Base-by-base conservation (phyloP, 92 coral and sea anemone genomes). In the Pocillopora meandrina region DNA sequence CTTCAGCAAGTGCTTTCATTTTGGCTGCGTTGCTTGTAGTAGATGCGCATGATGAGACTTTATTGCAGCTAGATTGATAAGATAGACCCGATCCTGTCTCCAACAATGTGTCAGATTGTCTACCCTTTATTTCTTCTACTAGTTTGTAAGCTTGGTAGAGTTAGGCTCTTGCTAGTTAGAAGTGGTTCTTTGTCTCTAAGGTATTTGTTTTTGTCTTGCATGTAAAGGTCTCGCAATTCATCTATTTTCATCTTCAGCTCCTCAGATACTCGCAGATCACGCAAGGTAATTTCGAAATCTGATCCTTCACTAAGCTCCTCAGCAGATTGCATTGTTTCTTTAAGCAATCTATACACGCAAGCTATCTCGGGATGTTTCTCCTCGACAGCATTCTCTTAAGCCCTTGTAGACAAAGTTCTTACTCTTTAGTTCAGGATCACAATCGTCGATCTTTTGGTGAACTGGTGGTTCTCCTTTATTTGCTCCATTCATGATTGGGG, bases 1-100 rank as follows among this genome's bases (percentile, higher is more conserved):
- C 93, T 23, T 87, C 86, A 3, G 91, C 91, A 2, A 87, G 73
- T 26, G 93, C 93, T 15, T 12, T 61, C 12, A 78, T 55, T 42
- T 61, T 86, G 26, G 83, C 81, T 5, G 69, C 35, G 79, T 65
- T 78, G 83, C 74, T 66, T 11, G 62, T 56, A 6, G 83, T 64
- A 65, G 73, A 64, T 15, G 83, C 7, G 47, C 1, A 13, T 77
- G 59, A 34, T 56, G 19, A 26, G 90, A 35, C 61, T 76, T 17
- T 52, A 23, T 18, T 61, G 64, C 31, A 52, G 57, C 21, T 20
- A 74, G 79, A 75, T 21, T 47, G 67, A 76, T 58, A 68, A 65
- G 57, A 76, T 13, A 68, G 63, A 31, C 64, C 9, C 13, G 66
- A 62, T 19, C 66, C 20, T 62, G 66, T 62, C n/a, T 62, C 66